Evolutionary conservation across 2,113 vertebrate genomes (phyloP), one percentile per base, ranked within the genome.

Genomic region (Pachycephala philippinensis): DNA sequence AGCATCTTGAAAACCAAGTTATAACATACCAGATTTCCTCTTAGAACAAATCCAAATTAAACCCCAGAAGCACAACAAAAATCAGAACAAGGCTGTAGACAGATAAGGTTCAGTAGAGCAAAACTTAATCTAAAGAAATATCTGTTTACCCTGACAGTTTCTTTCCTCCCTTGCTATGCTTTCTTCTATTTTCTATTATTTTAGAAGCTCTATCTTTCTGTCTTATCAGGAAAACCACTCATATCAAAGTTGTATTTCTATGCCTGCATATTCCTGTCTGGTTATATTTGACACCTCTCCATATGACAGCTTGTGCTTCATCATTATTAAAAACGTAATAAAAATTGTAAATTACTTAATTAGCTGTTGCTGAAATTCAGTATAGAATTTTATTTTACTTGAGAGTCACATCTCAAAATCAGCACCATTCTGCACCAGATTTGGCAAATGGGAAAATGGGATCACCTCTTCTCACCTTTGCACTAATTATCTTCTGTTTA

Each of bases 401-500:
- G 71, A 75, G 35, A 69, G 33, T 37, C 68, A 78, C 9, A 23
- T 30, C 50, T 66, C 63, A 54, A 70, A 47, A 8, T 59, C 56
- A 45, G n/a, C n/a, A 28, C 13, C 10, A 5, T 7, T 16, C 37
- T 63, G 50, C 50, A 52, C 20, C n/a, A 35, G 50, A 9, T 40
- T 4, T 63, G 33, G 59, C 63, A 84, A 84, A 9, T 13, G 54
- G 52, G 80, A 56, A 72, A 81, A 65, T 4, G 11, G 27, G 35
- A 56, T 83, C 82, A 53, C 50, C 50, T 83, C n/a, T 59, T 37
- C 54, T 66, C 78, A 93, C 40, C 78, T 91, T 83, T 61, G 39
- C 52, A 50, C 76, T 84, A 84, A 94, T 95, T 94, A 93, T 64
- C 50, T 52, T 77, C 71, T 91, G 54, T 83, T 97, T 88, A 88